Base-by-base conservation (phyloP, 1,140 invertebrate genomes). In the Halesus radiatus region DNA sequence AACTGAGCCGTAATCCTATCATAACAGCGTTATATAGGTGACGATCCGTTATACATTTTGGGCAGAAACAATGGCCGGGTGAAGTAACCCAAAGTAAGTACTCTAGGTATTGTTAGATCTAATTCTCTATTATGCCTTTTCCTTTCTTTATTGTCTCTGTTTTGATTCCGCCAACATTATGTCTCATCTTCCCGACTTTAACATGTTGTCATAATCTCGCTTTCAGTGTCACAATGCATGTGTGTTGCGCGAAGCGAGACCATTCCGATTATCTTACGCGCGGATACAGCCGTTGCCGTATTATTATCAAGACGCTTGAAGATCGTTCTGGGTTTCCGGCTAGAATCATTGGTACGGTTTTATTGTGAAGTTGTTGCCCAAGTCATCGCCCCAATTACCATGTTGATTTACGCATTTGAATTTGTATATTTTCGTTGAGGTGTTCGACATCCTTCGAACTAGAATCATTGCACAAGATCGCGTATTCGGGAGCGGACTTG, bases 51-150 rank as follows among this genome's bases (percentile, higher is more conserved):
- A 79, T 66, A 56, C 64, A 50, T 32, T 45, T 23, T 72, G 66
- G 52, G 1, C 52, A 79, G 15, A 79, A 37, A 79, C 77, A 79
- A 79, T 72, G 72, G 32, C 32, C 16, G 10, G 16, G 22, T 79
- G 77, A 79, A 72, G 66, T 62, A 79, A 64, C 20, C 32, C 26
- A 18, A 29, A 54, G 23, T 53, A 78, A 68, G 50, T 26, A 37
- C 58, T 15, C 22, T 7, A n/a, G 26, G 23, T 60, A 79, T 72
- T 79, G 77, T 79, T 32, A 50, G 32, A 20, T 22, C 5, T 23
- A 45, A 72, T 72, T 79, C 72, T 60, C 53, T 23, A 72, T 75
- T 50, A 72, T 50, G 26, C n/a, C 53, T 79, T 72, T 79, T 72
- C 77, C 66, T 79, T 73, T 79, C 68, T 72, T 45, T 75, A 29